Evolutionary conservation across 2,797 vertebrate genomes (phyloP), one percentile per base, ranked within the genome.

Genomic region (Poecilia wingei): DNA sequence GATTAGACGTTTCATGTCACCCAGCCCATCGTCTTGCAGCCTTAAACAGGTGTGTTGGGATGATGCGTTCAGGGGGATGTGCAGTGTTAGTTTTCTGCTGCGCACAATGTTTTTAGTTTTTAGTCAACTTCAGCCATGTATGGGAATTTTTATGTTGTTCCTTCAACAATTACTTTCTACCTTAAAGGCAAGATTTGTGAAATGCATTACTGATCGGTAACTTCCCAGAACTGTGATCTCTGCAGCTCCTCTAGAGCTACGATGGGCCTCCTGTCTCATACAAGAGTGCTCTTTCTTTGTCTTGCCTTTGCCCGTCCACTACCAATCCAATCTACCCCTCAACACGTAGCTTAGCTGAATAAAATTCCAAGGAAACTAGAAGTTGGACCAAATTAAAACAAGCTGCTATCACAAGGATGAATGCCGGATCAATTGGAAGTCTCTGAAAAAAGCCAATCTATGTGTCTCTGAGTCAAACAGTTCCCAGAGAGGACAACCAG

Each of bases 401-500:
- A 53, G 49, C 36, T 22, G 18, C 45, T 68, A 51, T 55, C 51
- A 75, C 28, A 74, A 75, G 49, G 64, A 79, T 33, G 28, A 51
- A 16, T 51, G 18, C 59, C 9, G 18, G 83, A 90, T 85, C 78
- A 81, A 87, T 89, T 77, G 77, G 74, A 13, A 76, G 72, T 59
- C 13, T 31, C 47, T 33, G 14, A 33, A 45, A 22, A 72, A 33
- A 82, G 66, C 76, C 77, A 85, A 77, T 75, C 47, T 3, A 86
- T 82, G 84, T 72, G 28, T 39, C 43, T 83, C 0, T 6, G 9
- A 78, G 75, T 82, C 79, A 82, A 45, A 45, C 66, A 36, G 76
- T 80, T 74, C 86, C 72, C 78, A 53, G 78, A 83, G 79, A 90
- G 75, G 86, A 92, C 66, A 64, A 59, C 72, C 49, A 80, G 80